phyloP scores from a whole-genome alignment of 2,113 vertebrate genomes.

The Takifugu flavidus region DNA sequence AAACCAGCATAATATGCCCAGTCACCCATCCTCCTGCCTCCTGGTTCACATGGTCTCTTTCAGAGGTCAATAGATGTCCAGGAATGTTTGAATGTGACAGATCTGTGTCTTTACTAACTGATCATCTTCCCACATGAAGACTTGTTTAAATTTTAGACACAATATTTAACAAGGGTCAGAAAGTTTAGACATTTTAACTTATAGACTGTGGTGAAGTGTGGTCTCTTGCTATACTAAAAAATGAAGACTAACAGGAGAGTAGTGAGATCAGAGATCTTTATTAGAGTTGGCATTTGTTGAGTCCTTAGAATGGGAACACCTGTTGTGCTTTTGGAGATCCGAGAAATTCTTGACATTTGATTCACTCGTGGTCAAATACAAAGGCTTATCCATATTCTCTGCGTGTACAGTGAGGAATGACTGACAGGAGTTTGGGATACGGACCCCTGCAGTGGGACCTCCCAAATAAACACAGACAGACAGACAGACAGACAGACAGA shows the following conservation, averaged over 20 bases:
- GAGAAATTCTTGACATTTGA: conserved; percentile 42
- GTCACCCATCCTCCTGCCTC: conserved; percentile 57
- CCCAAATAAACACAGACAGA: conserved; percentile 32
- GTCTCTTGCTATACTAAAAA: too few relatives aligned
- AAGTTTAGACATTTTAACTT: not conserved
- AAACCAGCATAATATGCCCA: conserved; percentile 63
- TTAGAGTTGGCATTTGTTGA: not conserved
- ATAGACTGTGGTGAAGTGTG: too few relatives aligned
- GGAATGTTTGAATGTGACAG: conserved; percentile 52
- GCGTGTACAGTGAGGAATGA: conserved; percentile 48
- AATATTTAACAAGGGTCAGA: not conserved
- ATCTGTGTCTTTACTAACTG: conserved; percentile 19
- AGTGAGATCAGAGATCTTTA: not conserved
- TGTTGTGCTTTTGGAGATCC: conserved; percentile 31
- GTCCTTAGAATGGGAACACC: conserved; percentile 14
- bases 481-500: conserved; percentile 21
- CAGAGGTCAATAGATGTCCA: conserved; percentile 41
- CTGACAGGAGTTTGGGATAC: conserved; percentile 33
- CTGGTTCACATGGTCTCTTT: conserved; percentile 35
- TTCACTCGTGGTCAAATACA: conserved; percentile 41
- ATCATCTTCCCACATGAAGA: conserved; percentile 2
- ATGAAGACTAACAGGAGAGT: not conserved
- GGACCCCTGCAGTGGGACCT: conserved; percentile 59
- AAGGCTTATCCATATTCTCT: conserved; percentile 19
- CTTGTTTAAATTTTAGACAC: not conserved